Evolutionary conservation across 2,888 invertebrate genomes (phyloP), one percentile per base, ranked within the genome.

Genomic region (Plemyria rubiginata): DNA sequence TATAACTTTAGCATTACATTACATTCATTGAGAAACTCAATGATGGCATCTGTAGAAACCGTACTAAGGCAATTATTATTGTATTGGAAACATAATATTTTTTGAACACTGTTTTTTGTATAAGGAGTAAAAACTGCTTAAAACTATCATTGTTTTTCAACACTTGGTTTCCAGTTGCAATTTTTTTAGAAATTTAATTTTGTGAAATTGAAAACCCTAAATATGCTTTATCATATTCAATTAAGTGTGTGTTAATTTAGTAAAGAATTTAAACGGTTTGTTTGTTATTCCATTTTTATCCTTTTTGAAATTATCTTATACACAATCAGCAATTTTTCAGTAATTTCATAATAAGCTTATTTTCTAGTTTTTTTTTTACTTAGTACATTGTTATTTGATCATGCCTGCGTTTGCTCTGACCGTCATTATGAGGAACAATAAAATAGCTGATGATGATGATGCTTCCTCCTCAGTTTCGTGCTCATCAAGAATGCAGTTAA

Each of bases 1-100:
- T 68, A 60, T 70, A 60, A 62, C 56, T 60, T 61, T 63, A 61
- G 61, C 67, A 63, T 64, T 63, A 67, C 64, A 66, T 62, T 56
- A 61, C 52, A 56, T 46, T 61, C 52, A 56, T 52, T 46, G 49
- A 22, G 57, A 62, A 68, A 60, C 57, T 66, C 62, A 62, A 56
- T 61, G 56, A 56, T 52, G 56, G 45, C 48, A 16, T 15, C 2
- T 11, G 15, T 2, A 11, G 36, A 13, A 51, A 52, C 48, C 1
- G 52, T n/a, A 32, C 6, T 61, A 61, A 56, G 46, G 48, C 28
- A 1, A 36, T 29, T 40, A 22, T 22, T 29, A 5, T 6, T n/a
- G 51, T 15, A 8, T 32, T 32, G 32, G 32, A 4, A 29, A 29
- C n/a, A n/a, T n/a, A n/a, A n/a, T n/a, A n/a, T n/a, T n/a, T n/a